phyloP scores from a whole-genome alignment of 2,888 invertebrate genomes.

The Augiades crinisus region DNA sequence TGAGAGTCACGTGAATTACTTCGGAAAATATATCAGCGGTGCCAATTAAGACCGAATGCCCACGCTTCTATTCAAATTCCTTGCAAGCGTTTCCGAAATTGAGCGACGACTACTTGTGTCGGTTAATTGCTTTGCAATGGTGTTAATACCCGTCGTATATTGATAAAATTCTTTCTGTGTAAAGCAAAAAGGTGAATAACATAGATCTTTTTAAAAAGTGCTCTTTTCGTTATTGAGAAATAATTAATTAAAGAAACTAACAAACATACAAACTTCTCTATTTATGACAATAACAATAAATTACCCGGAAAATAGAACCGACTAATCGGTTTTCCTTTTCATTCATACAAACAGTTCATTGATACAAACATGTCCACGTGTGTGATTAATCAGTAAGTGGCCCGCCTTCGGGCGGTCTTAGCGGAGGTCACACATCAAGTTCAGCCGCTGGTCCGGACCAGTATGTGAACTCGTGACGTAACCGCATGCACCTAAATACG shows the following conservation, averaged over 20 bases:
- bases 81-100: not conserved
- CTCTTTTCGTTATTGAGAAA: too few relatives aligned
- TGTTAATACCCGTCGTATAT: too few relatives aligned
- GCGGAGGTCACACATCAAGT: conserved; percentile 73
- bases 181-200: too few relatives aligned
- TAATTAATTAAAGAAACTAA: too few relatives aligned
- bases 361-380: conserved; percentile 44
- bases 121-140: not conserved
- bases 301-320: too few relatives aligned
- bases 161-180: too few relatives aligned
- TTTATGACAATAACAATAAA: too few relatives aligned
- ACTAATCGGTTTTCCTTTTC: not conserved
- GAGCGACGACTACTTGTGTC: not conserved
- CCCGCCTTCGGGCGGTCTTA: conserved; percentile 49
- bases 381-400: conserved; percentile 49
- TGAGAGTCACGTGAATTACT: conserved; percentile 16
- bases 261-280: too few relatives aligned
- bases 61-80: conserved; percentile 1
- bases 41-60: conserved; percentile 15
- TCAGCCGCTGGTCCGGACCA: conserved; percentile 55
- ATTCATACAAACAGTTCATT: too few relatives aligned
- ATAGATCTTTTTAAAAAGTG: too few relatives aligned
- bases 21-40: conserved; percentile 10
- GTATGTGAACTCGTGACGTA: conserved; percentile 35
- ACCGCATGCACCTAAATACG: conserved; percentile 14